phyloP scores from a whole-genome alignment of 1,140 invertebrate species.

The Conus ventricosus region DNA sequence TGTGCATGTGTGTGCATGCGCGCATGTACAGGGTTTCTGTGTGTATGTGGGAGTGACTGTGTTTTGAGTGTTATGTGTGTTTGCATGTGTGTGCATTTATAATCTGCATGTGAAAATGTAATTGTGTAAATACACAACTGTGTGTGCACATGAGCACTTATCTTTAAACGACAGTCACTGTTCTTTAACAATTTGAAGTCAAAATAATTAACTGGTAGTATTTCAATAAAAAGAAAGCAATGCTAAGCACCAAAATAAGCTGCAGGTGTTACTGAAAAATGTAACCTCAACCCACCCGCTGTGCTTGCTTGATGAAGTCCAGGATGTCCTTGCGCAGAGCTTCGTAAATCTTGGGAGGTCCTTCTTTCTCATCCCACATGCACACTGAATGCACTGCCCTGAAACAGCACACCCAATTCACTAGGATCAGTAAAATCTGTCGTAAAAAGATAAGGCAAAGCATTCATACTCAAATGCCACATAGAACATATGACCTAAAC shows the following conservation, averaged over 20 bases:
- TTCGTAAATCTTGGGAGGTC: slow-evolving; percentile 89
- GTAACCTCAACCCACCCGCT: slow-evolving; percentile 78
- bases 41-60: background rate
- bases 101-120: no score
- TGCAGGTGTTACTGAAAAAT: background rate
- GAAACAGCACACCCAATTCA: slow-evolving; percentile 25
- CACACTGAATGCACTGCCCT: slow-evolving; percentile 92
- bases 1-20: background rate
- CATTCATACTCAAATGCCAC: no score
- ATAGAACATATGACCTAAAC: no score
- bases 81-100: background rate
- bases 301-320: slow-evolving; percentile 95
- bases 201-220: no score
- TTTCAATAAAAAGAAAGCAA: no score
- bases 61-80: background rate
- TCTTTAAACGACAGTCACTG: no score
- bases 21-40: no score
- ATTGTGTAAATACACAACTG: no score
- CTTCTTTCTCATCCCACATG: slow-evolving; percentile 94
- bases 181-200: no score
- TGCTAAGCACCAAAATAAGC: background rate
- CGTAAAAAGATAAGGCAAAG: no score
- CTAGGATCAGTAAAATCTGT: no score
- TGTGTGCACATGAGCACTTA: no score
- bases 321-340: slow-evolving; percentile 94